These are phyloP conservation scores for Synergus umbraculus DNA, from an alignment of 2,888 invertebrate species.

Conservation along the genomic window DNA sequence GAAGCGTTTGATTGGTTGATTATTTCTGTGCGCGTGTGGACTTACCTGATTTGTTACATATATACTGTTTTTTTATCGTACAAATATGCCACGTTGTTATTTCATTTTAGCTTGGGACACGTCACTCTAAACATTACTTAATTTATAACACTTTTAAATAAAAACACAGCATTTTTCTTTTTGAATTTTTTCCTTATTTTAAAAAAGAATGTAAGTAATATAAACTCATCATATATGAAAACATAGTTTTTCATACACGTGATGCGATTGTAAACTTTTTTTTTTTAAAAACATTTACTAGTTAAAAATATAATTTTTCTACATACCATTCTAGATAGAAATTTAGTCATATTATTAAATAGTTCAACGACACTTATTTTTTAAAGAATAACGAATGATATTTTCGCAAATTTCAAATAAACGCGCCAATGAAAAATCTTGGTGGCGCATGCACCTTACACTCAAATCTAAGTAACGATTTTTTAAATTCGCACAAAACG, in stretches of 20 bases:
- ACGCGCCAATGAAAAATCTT: not conserved
- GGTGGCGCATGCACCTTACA: not conserved
- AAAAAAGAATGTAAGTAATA: not conserved
- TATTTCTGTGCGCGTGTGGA: not conserved
- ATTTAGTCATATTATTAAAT: no score
- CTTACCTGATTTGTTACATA: slow-evolving; percentile 7
- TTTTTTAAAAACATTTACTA: not conserved
- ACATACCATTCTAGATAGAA: no score
- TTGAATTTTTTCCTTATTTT: not conserved
- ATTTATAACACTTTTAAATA: not conserved
- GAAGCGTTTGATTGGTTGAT: not conserved
- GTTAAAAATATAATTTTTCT: not conserved
- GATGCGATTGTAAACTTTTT: not conserved
- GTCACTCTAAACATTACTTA: not conserved
- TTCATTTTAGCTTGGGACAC: slow-evolving; percentile 14
- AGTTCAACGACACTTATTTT: not conserved
- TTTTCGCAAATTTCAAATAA: not conserved
- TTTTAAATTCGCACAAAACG: not conserved
- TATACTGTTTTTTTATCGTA: not conserved
- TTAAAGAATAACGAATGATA: not conserved
- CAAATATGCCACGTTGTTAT: slow-evolving; percentile 21
- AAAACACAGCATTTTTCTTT: not conserved
- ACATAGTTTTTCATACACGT: no score
- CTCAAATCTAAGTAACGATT: not conserved
- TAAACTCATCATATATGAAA: no score